These are phyloP conservation scores for Scophthalmus maximus DNA, from an alignment of 2,113 vertebrate genomes.

Conservation along the genomic window DNA sequence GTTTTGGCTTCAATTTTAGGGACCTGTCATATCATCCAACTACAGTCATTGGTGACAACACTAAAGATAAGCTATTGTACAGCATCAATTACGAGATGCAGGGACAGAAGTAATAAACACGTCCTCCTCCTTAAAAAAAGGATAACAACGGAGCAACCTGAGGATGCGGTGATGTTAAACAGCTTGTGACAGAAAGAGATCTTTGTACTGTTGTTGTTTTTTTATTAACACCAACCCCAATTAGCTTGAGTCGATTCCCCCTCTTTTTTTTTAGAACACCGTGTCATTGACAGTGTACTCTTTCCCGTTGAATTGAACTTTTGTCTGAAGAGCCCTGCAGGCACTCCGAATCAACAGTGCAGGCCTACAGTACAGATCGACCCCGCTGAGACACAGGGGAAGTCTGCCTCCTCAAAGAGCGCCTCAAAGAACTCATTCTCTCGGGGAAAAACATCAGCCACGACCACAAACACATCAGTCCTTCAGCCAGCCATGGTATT, in stretches of 20 bases:
- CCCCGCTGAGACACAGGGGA: conserved; percentile 1
- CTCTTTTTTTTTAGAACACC: background rate
- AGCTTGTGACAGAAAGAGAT: background rate
- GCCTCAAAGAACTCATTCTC: background rate
- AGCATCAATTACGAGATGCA: too few species aligned
- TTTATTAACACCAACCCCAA: background rate
- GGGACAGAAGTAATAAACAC: background rate
- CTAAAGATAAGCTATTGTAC: too few species aligned
- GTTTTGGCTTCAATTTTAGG: too few species aligned
- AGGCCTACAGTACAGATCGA: background rate
- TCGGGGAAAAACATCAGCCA: conserved; percentile 6
- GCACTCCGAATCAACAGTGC: background rate
- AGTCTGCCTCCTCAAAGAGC: conserved; percentile 3
- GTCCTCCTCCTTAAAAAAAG: background rate
- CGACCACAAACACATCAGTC: conserved; percentile 2
- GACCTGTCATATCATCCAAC: too few species aligned
- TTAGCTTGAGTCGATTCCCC: background rate
- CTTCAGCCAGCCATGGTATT: conserved; percentile 11
- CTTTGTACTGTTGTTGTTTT: conserved; percentile 20
- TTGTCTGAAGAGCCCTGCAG: background rate
- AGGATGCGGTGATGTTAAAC: background rate
- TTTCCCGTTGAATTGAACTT: background rate
- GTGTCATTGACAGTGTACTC: background rate
- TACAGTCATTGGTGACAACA: too few species aligned
- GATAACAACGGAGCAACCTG: background rate